phyloP scores from a whole-genome alignment of 1,140 invertebrate genomes.

The Hesperophylax magnus region DNA sequence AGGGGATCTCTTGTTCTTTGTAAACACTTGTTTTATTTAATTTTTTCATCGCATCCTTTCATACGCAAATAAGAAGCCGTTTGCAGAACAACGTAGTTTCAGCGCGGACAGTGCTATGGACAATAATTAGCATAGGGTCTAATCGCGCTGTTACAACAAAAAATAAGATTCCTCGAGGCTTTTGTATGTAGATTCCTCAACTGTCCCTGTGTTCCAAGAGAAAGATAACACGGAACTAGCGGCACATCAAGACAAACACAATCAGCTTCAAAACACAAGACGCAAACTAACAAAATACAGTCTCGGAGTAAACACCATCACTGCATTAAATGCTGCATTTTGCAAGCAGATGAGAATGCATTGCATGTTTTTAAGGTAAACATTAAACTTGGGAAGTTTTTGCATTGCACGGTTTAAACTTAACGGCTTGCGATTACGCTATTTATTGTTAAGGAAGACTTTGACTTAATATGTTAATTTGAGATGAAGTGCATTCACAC shows the following conservation, averaged over 20 bases:
- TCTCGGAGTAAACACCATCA: no score
- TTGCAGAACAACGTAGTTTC: conserved; percentile 1
- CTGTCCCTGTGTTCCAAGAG: conserved; percentile 12
- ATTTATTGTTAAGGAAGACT: conserved; percentile 51
- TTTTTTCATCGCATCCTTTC: neutral
- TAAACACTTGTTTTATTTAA: neutral
- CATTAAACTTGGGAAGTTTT: neutral
- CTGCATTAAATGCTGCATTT: no score
- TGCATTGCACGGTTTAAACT: neutral
- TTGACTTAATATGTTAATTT: conserved; percentile 48
- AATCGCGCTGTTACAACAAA: conserved; percentile 39
- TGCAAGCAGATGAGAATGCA: no score
- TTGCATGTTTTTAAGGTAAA: neutral
- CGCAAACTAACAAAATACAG: no score
- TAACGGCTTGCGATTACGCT: conserved; percentile 45
- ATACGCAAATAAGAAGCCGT: neutral
- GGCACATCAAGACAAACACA: conserved; percentile 21
- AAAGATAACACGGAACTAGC: conserved; percentile 38
- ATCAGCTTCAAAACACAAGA: neutral
- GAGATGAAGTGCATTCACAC: conserved; percentile 44
- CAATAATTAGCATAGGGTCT: conserved; percentile 49
- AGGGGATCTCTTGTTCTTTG: no score
- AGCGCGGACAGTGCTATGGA: conserved; percentile 15
- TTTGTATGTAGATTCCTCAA: conserved; percentile 50
- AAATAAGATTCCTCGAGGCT: conserved; percentile 30